Evolutionary conservation across 2,888 invertebrate species (phyloP).

Genomic region (Standfussiana lucernea): DNA sequence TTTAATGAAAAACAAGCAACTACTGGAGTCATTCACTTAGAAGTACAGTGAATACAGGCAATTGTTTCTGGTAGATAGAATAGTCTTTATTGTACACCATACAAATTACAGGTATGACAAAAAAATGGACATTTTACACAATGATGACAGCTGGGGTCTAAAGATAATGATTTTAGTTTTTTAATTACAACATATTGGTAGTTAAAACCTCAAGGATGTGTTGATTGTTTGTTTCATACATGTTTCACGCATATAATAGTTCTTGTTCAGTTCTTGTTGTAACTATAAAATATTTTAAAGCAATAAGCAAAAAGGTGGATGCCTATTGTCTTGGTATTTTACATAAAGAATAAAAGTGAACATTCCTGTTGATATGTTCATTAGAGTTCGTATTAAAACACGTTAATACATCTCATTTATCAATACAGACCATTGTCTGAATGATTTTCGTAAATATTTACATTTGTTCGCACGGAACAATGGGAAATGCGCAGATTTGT

Average conservation of each 20-base stretch:
- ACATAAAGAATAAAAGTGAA: not conserved
- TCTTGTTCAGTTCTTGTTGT: not conserved
- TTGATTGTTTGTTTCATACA: not conserved
- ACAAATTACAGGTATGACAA: not conserved
- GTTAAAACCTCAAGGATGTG: not conserved
- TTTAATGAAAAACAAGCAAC: not conserved
- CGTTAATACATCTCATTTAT: constrained; percentile 10
- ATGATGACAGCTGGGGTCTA: not conserved
- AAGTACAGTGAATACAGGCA: not conserved
- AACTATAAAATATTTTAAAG: not conserved
- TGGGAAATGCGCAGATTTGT: constrained; percentile 56
- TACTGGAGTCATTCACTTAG: not conserved
- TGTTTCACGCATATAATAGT: not conserved
- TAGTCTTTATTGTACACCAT: not conserved
- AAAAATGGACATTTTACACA: not conserved
- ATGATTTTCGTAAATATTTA: constrained; percentile 63
- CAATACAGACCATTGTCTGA: constrained; percentile 44
- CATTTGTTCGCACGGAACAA: constrained; percentile 58
- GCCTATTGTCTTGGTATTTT: not conserved
- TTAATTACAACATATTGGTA: not conserved
- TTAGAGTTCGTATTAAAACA: not conserved
- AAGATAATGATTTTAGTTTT: not conserved
- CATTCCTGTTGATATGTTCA: not conserved
- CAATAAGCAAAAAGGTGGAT: not conserved
- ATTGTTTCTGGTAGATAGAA: not conserved